Evolutionary conservation across 2,113 vertebrate species (phyloP), one percentile per base, ranked within the genome.

Genomic region (Laticauda laticaudata): DNA sequence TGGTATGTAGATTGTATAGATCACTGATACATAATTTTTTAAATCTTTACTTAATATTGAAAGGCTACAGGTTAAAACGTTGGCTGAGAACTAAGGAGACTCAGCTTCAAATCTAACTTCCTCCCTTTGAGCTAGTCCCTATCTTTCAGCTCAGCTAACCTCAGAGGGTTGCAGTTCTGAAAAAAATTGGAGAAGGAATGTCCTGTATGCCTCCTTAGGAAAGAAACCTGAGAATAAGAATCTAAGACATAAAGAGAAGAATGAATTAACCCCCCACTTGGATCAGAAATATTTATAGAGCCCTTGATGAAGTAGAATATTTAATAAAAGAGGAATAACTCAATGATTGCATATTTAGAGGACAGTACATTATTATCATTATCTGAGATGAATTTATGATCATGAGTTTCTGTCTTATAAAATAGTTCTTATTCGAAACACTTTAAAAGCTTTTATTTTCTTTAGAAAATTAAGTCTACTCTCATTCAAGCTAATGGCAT

Each of bases 381-480:
- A 29, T 21, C 95, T 88, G 86, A 53, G 0, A 26, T 26, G 20
- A 6, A 81, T 45, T 93, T 92, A 91, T 61, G 85, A 59, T 51
- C 59, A 2, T 1, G 29, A 51, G 59, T 7, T 55, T 29, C 12
- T 85, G 12, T 34, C 53, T 51, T 20, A 26, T 18, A 48, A 51
- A 7, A 5, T 34, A 53, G 57, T 14, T 34, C 64, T 59, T 59
- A 92, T 23, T 48, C 81, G 14, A 94, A 92, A 34, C 0, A 18
- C 5, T 57, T 55, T 91, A 54, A 15, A 54, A 55, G 43, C 45
- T 4, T 24, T 9, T 43, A 26, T 48, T 57, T 8, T 14, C 56
- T 0, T 0, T 0, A 0, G 34, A 0, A 90, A n/a, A 53, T 75
- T 54, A n/a, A 89, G 23, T 89, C 55, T n/a, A 24, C 12, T 24